These are phyloP conservation scores for Corvus cornix DNA, from an alignment of 2,113 vertebrate species.

Conservation along the genomic window DNA sequence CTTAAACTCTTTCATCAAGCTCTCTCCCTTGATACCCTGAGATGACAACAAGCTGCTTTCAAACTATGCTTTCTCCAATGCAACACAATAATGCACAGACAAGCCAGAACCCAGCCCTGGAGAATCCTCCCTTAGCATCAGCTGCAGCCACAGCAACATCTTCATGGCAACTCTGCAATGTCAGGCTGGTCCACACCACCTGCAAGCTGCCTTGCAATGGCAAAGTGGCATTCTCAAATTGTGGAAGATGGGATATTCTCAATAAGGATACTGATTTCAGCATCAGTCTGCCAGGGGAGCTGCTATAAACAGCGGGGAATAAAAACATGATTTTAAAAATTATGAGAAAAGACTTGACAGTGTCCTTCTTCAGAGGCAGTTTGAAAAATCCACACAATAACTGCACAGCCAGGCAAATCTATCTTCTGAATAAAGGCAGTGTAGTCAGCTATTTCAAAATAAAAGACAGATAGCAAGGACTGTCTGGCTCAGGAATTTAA, in stretches of 20 bases:
- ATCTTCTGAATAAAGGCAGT: conserved; percentile 59
- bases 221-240: not conserved
- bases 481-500: conserved; percentile 49
- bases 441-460: conserved; percentile 61
- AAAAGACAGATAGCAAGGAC: conserved; percentile 60
- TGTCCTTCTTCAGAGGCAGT: conserved; percentile 56
- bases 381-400: conserved; percentile 66
- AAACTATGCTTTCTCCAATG: not conserved
- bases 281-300: conserved; percentile 19
- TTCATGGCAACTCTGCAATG: not conserved
- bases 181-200: not conserved
- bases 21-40: not conserved
- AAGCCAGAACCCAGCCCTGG: not conserved
- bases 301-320: conserved; percentile 46
- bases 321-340: conserved; percentile 61
- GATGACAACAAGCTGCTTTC: not conserved
- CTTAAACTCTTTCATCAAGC: not conserved
- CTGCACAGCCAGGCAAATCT: conserved; percentile 45
- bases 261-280: conserved; percentile 24
- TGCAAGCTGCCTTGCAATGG: not conserved
- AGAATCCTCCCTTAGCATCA: not conserved
- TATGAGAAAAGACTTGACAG: conserved; percentile 47
- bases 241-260: conserved; percentile 11
- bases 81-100: not conserved
- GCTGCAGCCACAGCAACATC: not conserved